Evolutionary conservation across 2,797 vertebrate species (phyloP), one percentile per base, ranked within the genome.

Genomic region (Dicrostonyx torquatus): DNA sequence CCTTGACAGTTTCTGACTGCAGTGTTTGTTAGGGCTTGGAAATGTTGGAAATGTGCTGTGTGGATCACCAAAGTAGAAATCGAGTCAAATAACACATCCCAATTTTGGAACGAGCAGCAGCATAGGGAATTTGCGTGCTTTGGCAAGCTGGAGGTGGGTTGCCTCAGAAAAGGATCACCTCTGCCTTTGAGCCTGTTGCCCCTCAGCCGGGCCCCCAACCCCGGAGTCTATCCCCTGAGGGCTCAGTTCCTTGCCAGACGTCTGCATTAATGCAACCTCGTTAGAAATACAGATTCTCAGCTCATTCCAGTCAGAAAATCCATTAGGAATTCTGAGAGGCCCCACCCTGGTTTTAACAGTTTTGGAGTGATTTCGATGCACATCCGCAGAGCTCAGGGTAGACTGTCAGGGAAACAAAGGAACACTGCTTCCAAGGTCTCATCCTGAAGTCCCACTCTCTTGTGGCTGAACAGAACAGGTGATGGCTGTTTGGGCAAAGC

Each of bases 101-200:
- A 70, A 90, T 93, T 85, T 86, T 94, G 95, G 87, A 89, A 94
- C 83, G 93, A 85, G 77, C 94, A 92, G 94, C 83, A 92, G 92
- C 58, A 12, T 1, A 55, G 84, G 58, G 72, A 75, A n/a, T 62
- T 77, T 62, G 66, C 77, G 68, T 70, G 70, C 48, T 29, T 1
- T 50, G 72, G 48, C 76, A 62, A 9, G 45, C 55, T 68, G 22
- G 72, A 68, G 60, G 72, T 34, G 87, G 60, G 45, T 37, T 4
- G 18, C 26, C 75, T 55, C 5, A 4, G 37, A 34, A 40, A 91
- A 55, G 24, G 34, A 53, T 62, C 90, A 45, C 80, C 72, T 73
- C 48, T 11, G 40, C 22, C 0, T 53, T 62, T 17, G 66, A 91
- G 48, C 34, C 37, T 31, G 12, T 2, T 22, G n/a, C 29, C 29